Conservation (phyloP, 1,140 invertebrate species). For the Hypsibius dujardini region DNA sequence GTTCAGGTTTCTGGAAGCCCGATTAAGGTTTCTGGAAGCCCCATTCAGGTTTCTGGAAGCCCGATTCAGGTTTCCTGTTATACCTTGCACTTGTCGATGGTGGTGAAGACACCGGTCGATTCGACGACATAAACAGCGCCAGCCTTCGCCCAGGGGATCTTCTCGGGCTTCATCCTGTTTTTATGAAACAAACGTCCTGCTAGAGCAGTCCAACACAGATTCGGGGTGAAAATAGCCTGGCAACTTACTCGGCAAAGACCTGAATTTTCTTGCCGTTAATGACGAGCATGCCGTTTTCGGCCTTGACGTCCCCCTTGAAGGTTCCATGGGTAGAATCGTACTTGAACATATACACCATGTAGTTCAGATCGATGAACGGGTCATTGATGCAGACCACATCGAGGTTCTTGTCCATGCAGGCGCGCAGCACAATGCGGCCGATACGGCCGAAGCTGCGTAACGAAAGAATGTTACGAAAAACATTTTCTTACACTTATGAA, state of each 20-base stretch:
- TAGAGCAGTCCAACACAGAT: background rate
- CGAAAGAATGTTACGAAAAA: background rate
- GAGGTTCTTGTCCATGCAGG: slow-evolving; percentile 33
- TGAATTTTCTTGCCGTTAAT: slow-evolving; percentile 32
- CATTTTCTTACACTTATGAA: background rate
- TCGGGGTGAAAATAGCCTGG: background rate
- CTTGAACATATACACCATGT: slow-evolving; percentile 56
- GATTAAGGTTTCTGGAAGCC: background rate
- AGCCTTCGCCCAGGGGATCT: slow-evolving; percentile 68
- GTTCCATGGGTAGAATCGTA: slow-evolving; percentile 45
- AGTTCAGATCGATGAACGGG: slow-evolving; percentile 76
- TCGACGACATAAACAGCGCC: slow-evolving; percentile 88
- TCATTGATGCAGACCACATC: slow-evolving; percentile 78
- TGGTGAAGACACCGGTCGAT: slow-evolving; percentile 92
- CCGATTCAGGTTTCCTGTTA: background rate
- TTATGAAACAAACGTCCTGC: background rate
- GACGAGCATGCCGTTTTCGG: slow-evolving; percentile 32
- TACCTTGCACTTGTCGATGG: slow-evolving; percentile 64
- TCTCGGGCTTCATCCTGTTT: slow-evolving; percentile 45
- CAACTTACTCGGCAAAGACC: slow-evolving; percentile 5
- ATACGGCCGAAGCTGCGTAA: slow-evolving; percentile 42
- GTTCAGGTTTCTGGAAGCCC: no score
- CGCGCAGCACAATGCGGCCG: slow-evolving; percentile 42
- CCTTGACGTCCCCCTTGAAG: slow-evolving; percentile 30
- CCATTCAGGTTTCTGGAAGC: background rate